Percentiles rank a stretch among this genome's conserved stretches.
Conservation (phyloP, 2,888 invertebrate genomes). For the Amblyjoppa proteus region DNA sequence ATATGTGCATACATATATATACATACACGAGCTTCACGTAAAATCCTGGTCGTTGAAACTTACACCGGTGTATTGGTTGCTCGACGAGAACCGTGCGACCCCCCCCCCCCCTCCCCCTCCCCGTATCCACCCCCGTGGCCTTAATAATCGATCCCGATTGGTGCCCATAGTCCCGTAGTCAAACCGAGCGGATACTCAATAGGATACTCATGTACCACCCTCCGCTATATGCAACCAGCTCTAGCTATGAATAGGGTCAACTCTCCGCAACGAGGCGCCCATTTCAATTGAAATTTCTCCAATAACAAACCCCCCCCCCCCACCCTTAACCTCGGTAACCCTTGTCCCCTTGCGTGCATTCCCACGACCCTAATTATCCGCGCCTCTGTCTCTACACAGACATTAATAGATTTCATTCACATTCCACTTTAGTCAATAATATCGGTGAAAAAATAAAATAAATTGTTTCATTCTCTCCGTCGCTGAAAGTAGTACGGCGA, state of each 20-base stretch:
- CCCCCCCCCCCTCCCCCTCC: background rate
- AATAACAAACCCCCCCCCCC: background rate
- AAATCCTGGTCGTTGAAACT: constrained; percentile 47
- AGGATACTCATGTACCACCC: constrained; percentile 20
- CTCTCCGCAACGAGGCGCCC: constrained; percentile 28
- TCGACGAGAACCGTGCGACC: constrained; percentile 38
- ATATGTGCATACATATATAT: background rate
- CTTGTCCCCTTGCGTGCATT: background rate
- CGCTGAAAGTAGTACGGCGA: constrained; percentile 10
- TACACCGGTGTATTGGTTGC: constrained; percentile 48
- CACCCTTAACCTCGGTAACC: background rate
- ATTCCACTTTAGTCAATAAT: constrained; percentile 29
- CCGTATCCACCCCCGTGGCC: constrained; percentile 28
- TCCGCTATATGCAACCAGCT: constrained; percentile 27
- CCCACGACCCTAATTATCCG: constrained; percentile 11
- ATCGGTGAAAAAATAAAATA: constrained; percentile 20
- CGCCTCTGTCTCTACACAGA: too few species aligned
- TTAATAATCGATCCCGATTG: constrained; percentile 61
- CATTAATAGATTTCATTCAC: constrained; percentile 13
- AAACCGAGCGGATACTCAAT: constrained; percentile 53
- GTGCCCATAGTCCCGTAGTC: constrained; percentile 48
- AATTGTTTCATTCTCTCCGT: background rate
- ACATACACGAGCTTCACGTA: constrained; percentile 7
- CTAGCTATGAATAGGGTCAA: constrained; percentile 51
- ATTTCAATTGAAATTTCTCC: constrained; percentile 38